Evolutionary conservation across 2,888 invertebrate species (phyloP), one percentile per base, ranked within the genome.

Genomic region (Acleris cristana): DNA sequence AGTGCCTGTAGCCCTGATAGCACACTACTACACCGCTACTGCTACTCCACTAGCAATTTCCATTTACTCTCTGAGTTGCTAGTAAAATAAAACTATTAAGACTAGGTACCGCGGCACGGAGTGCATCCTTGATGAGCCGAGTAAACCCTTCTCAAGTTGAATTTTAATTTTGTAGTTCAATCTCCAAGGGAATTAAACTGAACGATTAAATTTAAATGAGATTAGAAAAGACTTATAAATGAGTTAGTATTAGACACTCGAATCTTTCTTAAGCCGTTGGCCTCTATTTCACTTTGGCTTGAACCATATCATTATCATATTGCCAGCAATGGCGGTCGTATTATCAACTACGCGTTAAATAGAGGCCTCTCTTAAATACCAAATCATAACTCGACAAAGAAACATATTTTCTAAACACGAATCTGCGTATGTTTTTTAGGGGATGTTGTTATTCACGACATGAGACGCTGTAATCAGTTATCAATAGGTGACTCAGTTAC

Each of bases 141-240:
- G 23, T 57, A 49, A 58, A 58, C 62, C 67, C 57, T 63, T 67
- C 66, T 62, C 57, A 57, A 67, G 62, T 63, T 49, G 40, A 54
- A 63, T 62, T 67, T 63, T 58, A 63, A 67, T 67, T 67, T 63
- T 63, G 19, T 58, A 63, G 58, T 67, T 49, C 63, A 53, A 57
- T 48, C 48, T 62, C 5, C 63, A 40, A 58, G 58, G 40, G 67
- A 58, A 57, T 62, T 51, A 61, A 52, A 19, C 49, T 49, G 14
- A 18, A n/a, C 49, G 34, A 67, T 67, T 62, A 58, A 66, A 62
- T 40, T 26, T 57, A 30, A 58, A 67, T 62, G 21, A 53, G 57
- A 58, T 67, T 67, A 57, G 40, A 57, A 49, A 18, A 21, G 48
- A 62, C 58, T 53, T 48, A 21, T 58, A 23, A 62, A 34, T 57